Percentiles rank a stretch among this genome's conserved stretches.
phyloP scores from a whole-genome alignment of 2,797 vertebrate genomes.

The Lophius americanus region DNA sequence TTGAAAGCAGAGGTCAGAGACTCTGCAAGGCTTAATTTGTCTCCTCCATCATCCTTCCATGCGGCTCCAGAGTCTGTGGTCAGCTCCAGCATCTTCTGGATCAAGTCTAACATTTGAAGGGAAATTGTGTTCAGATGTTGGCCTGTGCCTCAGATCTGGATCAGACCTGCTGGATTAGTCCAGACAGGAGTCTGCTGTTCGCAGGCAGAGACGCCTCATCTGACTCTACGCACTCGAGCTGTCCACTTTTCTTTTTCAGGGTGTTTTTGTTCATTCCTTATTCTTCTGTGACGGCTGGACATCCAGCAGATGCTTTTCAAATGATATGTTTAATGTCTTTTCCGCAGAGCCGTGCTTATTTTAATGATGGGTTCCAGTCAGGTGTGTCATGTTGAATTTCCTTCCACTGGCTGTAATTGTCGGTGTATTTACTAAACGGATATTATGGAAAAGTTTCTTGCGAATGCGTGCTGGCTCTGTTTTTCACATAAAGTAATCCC shows the following conservation, averaged over 20 bases:
- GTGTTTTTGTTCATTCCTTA: constrained; percentile 22
- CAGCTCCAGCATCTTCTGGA: constrained; percentile 73
- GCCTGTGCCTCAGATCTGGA: constrained; percentile 56
- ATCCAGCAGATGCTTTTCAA: constrained; percentile 70
- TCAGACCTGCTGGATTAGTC: constrained; percentile 69
- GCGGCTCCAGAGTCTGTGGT: constrained; percentile 54
- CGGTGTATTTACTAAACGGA: constrained; percentile 46
- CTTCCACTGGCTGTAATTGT: constrained; percentile 36
- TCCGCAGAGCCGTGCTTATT: constrained; percentile 41
- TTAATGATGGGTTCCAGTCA: constrained; percentile 62
- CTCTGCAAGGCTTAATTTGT: constrained; percentile 64
- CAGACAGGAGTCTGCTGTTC: constrained; percentile 74
- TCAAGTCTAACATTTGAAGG: constrained; percentile 76
- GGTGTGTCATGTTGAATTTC: constrained; percentile 66
- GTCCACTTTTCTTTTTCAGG: constrained; percentile 39
- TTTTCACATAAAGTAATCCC: constrained; percentile 27
- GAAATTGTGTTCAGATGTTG: constrained; percentile 82
- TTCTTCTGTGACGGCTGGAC: constrained; percentile 55
- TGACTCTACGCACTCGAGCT: constrained; percentile 49
- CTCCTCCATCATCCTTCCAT: constrained; percentile 36
- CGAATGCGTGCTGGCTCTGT: constrained; percentile 27
- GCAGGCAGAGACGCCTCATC: not conserved
- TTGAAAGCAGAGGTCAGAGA: constrained; percentile 66
- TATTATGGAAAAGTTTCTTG: constrained; percentile 21
- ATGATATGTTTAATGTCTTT: constrained; percentile 66